phyloP scores from a whole-genome alignment of 2,888 invertebrate genomes.

The Cataglyphis albicans region DNA sequence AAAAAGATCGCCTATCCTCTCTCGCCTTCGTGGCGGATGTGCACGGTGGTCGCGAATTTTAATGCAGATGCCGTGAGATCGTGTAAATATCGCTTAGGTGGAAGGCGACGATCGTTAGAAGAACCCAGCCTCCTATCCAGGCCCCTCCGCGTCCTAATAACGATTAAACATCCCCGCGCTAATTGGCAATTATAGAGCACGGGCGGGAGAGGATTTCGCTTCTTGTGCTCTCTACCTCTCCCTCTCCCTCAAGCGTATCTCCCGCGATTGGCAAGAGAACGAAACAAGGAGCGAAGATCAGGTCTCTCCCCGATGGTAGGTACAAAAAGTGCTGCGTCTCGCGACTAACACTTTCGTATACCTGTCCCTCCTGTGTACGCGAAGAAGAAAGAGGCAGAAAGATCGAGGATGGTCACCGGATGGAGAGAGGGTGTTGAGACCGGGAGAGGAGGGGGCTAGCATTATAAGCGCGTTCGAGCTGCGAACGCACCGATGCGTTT shows the following conservation, averaged over 20 bases:
- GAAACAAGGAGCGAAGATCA: slow-evolving; percentile 25
- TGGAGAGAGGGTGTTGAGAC: slow-evolving; percentile 58
- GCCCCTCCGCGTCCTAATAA: slow-evolving; percentile 80
- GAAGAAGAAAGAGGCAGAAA: slow-evolving; percentile 56
- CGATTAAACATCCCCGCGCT: slow-evolving; percentile 85
- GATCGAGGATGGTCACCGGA: slow-evolving; percentile 72
- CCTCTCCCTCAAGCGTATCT: slow-evolving; percentile 23
- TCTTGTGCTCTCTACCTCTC: slow-evolving; percentile 59
- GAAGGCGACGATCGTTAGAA: slow-evolving; percentile 53
- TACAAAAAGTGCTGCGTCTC: slow-evolving; percentile 68
- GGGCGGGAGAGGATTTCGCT: slow-evolving; percentile 71
- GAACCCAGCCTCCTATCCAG: slow-evolving; percentile 61
- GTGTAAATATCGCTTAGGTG: slow-evolving; percentile 75
- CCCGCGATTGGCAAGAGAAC: slow-evolving; percentile 39
- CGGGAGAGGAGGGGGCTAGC: slow-evolving; percentile 50
- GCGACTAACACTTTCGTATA: slow-evolving; percentile 59
- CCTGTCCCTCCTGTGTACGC: slow-evolving; percentile 57
- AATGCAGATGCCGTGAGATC: slow-evolving; percentile 78
- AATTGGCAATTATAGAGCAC: slow-evolving; percentile 85
- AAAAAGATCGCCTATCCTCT: slow-evolving; percentile 72
- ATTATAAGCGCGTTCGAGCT: slow-evolving; percentile 72
- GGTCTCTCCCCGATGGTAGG: slow-evolving; percentile 62
- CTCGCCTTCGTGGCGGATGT: slow-evolving; percentile 49
- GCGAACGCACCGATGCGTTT: slow-evolving; percentile 56
- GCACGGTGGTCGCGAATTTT: slow-evolving; percentile 78